Base-by-base conservation (phyloP, 37 sponge, comb jelly and placozoan genomes). In the Eunapius fragilis region DNA sequence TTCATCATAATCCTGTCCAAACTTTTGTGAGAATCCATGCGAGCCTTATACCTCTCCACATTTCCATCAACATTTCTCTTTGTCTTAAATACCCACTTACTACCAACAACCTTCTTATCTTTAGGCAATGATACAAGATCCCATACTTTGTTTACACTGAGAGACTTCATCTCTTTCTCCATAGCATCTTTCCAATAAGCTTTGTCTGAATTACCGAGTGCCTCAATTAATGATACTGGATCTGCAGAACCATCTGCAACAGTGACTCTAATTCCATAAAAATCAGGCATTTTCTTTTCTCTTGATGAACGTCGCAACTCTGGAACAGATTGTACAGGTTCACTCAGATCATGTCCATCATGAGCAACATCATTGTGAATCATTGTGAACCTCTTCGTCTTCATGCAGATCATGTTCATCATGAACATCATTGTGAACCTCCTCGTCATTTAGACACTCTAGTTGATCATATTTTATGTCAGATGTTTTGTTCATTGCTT, bases 111-210 rank as follows among this genome's bases (percentile, higher is more conserved):
- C 71, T 70, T 70, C 71, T 27, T 70, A 27, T 7, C 71, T 7
- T 70, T 70, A 27, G 71, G 71, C 71, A 70, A 27, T 70, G 25
- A 28, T 27, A 70, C 71, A 25, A 31, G 34, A 13, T 89, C 85
- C 85, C 89, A 89, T 35, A 89, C 84, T 25, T 78, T 69, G 48
- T 90, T 90, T 37, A 78, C 68, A 31, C 72, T 50, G n/a, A 86
- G 79, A 77, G 91, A 90, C 48, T 75, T 76, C 86, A 90, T 86
- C 31, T 90, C 91, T 41, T 45, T 72, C 49, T 90, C 77, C 91
- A 90, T 90, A 27, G 91, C 91, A 37, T 75, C 30, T 23, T 47
- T 69, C 90, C 91, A 90, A 25, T 85, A 72, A 3, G 26, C 25
- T 19, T 48, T 80, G 11, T 92, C 82, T 14, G 85, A 81, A 67